A percentile compares a stretch with the other conserved stretches of the same genome.
Evolutionary conservation across 2,888 invertebrate genomes (phyloP).

Genomic region (Heliconius erato): DNA sequence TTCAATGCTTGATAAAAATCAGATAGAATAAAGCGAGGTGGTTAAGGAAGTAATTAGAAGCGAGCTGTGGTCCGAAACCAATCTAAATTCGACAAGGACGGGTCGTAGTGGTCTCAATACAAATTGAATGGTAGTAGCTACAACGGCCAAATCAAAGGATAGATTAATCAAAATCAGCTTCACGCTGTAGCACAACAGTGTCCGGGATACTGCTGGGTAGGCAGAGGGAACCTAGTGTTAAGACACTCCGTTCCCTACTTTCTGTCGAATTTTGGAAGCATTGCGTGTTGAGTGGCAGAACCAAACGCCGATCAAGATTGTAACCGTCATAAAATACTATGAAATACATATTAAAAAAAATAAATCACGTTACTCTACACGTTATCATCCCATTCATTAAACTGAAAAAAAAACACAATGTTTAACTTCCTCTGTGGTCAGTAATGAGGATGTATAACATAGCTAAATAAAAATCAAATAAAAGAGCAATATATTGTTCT

Average conservation of each 20-base stretch:
- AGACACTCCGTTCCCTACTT: too few relatives aligned
- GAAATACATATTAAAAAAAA: background rate
- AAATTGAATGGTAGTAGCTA: conserved; percentile 29
- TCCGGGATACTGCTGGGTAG: too few relatives aligned
- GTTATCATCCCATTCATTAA: background rate
- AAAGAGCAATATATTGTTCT: background rate
- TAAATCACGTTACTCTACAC: background rate
- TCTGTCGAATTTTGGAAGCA: too few relatives aligned
- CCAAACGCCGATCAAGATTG: too few relatives aligned
- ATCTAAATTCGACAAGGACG: conserved; percentile 38
- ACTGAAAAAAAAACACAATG: too few relatives aligned
- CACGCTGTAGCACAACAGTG: too few relatives aligned
- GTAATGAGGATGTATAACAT: background rate
- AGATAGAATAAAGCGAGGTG: background rate
- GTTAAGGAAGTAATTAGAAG: conserved; percentile 38
- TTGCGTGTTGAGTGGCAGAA: too few relatives aligned
- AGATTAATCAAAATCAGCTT: too few relatives aligned
- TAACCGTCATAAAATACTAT: background rate
- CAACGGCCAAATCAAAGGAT: background rate
- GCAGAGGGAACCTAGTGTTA: too few relatives aligned
- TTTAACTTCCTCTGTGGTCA: background rate
- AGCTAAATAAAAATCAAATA: background rate
- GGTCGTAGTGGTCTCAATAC: conserved; percentile 5
- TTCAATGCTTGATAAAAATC: background rate
- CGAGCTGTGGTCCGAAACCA: conserved; percentile 34